These are phyloP conservation scores for Eupithecia tripunctaria DNA, from an alignment of 2,888 invertebrate genomes.

Conservation along the genomic window DNA sequence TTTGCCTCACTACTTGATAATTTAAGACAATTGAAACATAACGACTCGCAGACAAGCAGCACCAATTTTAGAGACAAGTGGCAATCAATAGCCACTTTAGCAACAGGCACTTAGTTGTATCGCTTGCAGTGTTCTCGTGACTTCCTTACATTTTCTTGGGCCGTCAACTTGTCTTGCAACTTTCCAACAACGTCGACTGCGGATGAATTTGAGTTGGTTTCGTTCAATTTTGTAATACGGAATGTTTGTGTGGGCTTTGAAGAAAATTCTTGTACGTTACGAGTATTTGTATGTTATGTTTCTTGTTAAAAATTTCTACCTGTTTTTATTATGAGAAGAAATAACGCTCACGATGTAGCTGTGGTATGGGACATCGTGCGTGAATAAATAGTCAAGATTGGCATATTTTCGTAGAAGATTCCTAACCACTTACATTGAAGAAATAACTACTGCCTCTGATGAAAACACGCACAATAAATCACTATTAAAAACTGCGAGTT, in stretches of 20 bases:
- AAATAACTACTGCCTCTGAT: not conserved
- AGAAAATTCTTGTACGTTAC: not conserved
- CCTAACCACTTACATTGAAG: not conserved
- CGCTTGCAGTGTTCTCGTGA: slow-evolving; percentile 65
- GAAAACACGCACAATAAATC: not conserved
- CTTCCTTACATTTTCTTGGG: slow-evolving; percentile 74
- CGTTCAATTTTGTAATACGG: slow-evolving; percentile 31
- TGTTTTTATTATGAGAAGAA: not conserved
- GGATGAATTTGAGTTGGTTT: slow-evolving; percentile 35
- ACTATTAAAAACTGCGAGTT: not conserved
- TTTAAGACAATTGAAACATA: slow-evolving; percentile 32
- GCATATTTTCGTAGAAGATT: not conserved
- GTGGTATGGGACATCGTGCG: not conserved
- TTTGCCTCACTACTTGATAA: slow-evolving; percentile 13
- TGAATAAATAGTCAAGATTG: not conserved
- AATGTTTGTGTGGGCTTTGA: slow-evolving; percentile 21
- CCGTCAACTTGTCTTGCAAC: slow-evolving; percentile 68
- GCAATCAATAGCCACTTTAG: slow-evolving; percentile 64
- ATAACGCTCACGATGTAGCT: not conserved
- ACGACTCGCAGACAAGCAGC: slow-evolving; percentile 40
- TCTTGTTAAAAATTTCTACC: not conserved
- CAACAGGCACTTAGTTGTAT: slow-evolving; percentile 59
- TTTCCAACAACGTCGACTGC: slow-evolving; percentile 65
- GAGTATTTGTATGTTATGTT: not conserved
- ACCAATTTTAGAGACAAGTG: slow-evolving; percentile 54